Evolutionary conservation across 2,797 vertebrate genomes (phyloP).

Genomic region (Cyclopterus lumpus): DNA sequence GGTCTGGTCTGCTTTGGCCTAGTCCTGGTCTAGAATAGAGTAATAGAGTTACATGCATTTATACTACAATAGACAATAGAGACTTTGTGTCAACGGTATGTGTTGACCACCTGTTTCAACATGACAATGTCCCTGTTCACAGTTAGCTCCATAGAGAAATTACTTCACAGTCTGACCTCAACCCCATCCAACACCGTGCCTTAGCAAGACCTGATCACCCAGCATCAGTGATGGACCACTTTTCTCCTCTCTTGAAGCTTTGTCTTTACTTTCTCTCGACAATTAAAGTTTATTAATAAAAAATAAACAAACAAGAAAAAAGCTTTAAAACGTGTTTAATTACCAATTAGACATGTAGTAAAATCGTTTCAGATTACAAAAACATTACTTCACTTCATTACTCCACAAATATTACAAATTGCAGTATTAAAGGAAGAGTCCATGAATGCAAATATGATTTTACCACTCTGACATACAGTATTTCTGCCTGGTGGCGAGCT

Average conservation of each 20-base stretch:
- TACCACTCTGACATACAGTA: neutral
- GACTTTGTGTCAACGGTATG: neutral
- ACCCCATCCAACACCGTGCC: neutral
- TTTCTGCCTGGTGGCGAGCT: constrained; percentile 3
- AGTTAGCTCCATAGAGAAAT: neutral
- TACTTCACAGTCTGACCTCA: neutral
- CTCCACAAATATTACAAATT: constrained; percentile 14
- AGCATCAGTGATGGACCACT: neutral
- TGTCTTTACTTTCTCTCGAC: neutral
- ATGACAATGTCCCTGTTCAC: neutral
- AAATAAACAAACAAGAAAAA: neutral
- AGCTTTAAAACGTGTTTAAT: constrained; percentile 56
- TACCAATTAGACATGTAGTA: constrained; percentile 24
- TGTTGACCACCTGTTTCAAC: neutral
- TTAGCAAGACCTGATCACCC: neutral
- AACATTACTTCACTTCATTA: constrained; percentile 24
- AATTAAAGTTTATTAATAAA: neutral
- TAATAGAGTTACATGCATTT: neutral
- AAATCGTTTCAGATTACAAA: constrained; percentile 43
- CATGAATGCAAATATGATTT: neutral
- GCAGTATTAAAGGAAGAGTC: constrained; percentile 25
- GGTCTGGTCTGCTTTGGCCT: no score
- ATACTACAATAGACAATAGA: neutral
- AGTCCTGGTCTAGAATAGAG: no score
- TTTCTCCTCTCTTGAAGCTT: neutral